Percentiles rank a stretch among this genome's conserved stretches.
phyloP scores from a whole-genome alignment of 2,888 invertebrate genomes.

The Hetaerina titia region DNA sequence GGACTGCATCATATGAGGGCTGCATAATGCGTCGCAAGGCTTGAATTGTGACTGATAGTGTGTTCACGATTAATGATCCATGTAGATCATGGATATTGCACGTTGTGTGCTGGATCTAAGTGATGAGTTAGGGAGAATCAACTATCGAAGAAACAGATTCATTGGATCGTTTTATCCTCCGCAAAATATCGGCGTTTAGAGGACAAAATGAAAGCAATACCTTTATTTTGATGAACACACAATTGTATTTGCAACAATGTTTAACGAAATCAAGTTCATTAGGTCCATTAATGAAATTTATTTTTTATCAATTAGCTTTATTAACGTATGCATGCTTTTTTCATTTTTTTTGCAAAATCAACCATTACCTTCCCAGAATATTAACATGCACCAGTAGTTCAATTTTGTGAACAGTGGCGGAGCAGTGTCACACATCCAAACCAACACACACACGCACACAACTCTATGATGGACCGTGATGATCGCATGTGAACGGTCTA shows the following conservation, averaged over 20 bases:
- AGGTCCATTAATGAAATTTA: neutral
- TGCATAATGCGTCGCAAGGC: neutral
- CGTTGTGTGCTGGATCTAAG: neutral
- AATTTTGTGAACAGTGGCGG: neutral
- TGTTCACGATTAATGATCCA: neutral
- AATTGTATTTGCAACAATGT: no score
- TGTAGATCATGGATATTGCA: neutral
- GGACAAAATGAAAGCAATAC: neutral
- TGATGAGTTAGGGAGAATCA: neutral
- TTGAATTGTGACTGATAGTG: neutral
- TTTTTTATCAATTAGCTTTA: neutral
- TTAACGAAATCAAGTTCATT: no score
- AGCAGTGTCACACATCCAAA: neutral
- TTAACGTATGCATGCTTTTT: neutral
- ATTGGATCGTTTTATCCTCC: neutral
- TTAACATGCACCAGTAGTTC: neutral
- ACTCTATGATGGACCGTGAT: neutral
- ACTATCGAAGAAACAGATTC: neutral
- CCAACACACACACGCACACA: no score
- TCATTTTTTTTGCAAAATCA: no score
- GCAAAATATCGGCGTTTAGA: neutral
- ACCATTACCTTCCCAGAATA: no score
- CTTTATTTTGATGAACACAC: no score
- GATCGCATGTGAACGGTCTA: neutral
- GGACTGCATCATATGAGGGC: no score